Base-by-base conservation (phyloP, 2,797 vertebrate genomes). In the Gallinago stenura region DNA sequence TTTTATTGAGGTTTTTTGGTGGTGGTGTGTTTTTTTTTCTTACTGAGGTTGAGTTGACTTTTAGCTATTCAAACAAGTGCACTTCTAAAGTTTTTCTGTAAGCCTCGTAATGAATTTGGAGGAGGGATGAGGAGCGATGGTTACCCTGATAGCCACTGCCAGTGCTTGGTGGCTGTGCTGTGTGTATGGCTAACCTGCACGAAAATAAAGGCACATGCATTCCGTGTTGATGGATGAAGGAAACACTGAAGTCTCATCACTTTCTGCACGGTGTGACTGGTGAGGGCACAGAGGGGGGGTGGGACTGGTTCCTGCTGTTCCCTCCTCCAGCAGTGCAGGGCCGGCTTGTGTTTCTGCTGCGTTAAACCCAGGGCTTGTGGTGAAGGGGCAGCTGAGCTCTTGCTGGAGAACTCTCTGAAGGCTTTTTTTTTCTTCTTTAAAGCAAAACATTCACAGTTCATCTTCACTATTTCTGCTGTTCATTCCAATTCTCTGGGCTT, bases 391-490 rank as follows among this genome's bases (percentile, higher is more conserved):
- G 56, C 60, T 60, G 78, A 73, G 48, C 48, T 96, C 19, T 72
- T 3, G 1, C 25, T 7, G 5, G 33, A 83, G 25, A 82, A 10
- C 28, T 62, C 87, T 64, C 43, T 25, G 62, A 50, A 62, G 43
- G 45, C 65, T 90, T 37, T 25, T 54, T 37, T 35, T 51, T 25
- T 37, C 37, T 46, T 43, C 33, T 43, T 57, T 30, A n/a, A 71
- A 82, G 68, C 41, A 80, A 71, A 37, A 50, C 58, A 30, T 83
- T 96, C 41, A 15, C 6, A 2, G 80, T 89, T 46, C 54, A 62
- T 92, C 73, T 79, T 71, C 60, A 33, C 58, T 69, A 11, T 80
- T 91, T 70, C 65, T 91, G n/a, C 54, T 51, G 56, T 66, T 94
- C 57, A 28, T 83, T 90, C 54, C 18, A 9, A 28, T 45, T 93